Evolutionary conservation across 1,140 invertebrate genomes (phyloP).

Genomic region (Drosophila melanogaster): Release_6_plus_ISO1_MT NT_033779.5:9868001-9868500

Average conservation of each 20-base stretch:
- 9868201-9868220: conserved; percentile 35
- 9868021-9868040: conserved; percentile 25
- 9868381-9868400: conserved; percentile 67
- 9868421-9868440: conserved; percentile 70
- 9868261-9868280: conserved; percentile 29
- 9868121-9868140: conserved; percentile 43
- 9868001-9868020: conserved; percentile 6
- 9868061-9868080: conserved; percentile 46
- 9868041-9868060: conserved; percentile 53
- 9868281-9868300: conserved; percentile 18
- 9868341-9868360: conserved; percentile 67
- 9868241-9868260: conserved; percentile 13
- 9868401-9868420: conserved; percentile 64
- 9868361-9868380: conserved; percentile 65
- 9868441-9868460: conserved; percentile 51
- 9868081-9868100: conserved; percentile 42
- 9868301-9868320: conserved; percentile 43
- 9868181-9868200: conserved; percentile 66
- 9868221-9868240: conserved; percentile 30
- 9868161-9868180: not conserved
- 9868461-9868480: conserved; percentile 58
- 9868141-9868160: conserved; percentile 4
- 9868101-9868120: conserved; percentile 73
- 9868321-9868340: conserved; percentile 52
- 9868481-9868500: conserved; percentile 78